Conservation (phyloP, 1,140 invertebrate genomes). For the Vollenhovia emeryi region DNA sequence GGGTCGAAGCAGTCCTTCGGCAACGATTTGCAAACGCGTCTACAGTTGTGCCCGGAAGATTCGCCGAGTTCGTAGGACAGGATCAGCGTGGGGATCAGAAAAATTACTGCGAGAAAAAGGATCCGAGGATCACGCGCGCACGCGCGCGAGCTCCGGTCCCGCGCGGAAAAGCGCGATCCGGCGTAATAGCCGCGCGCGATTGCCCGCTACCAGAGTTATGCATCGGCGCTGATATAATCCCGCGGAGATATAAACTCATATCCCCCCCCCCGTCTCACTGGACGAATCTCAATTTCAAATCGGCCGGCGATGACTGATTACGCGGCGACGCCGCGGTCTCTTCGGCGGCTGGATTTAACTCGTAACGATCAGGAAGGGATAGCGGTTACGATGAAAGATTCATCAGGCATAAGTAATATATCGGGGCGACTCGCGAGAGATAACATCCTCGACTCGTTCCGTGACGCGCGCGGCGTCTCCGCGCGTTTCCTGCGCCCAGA, state of each 20-base stretch:
- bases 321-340: background rate
- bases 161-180: background rate
- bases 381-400: slow-evolving; percentile 50
- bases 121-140: background rate
- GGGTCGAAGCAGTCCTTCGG: background rate
- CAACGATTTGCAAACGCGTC: background rate
- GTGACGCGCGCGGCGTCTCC: background rate
- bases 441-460: slow-evolving; percentile 39
- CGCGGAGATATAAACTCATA: slow-evolving; percentile 8
- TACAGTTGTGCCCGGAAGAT: background rate
- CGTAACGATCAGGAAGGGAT: slow-evolving; percentile 33
- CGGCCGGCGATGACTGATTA: background rate
- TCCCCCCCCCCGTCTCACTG: background rate
- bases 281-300: slow-evolving; percentile 34
- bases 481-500: background rate
- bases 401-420: slow-evolving; percentile 52
- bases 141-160: background rate
- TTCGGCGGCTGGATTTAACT: background rate
- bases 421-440: slow-evolving; percentile 14
- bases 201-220: background rate
- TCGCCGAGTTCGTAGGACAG: too few species aligned
- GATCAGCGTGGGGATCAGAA: background rate
- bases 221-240: slow-evolving; percentile 10
- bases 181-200: background rate
- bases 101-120: too few species aligned